Base-by-base conservation (phyloP, 2,113 vertebrate genomes). In the Passer domesticus region DNA sequence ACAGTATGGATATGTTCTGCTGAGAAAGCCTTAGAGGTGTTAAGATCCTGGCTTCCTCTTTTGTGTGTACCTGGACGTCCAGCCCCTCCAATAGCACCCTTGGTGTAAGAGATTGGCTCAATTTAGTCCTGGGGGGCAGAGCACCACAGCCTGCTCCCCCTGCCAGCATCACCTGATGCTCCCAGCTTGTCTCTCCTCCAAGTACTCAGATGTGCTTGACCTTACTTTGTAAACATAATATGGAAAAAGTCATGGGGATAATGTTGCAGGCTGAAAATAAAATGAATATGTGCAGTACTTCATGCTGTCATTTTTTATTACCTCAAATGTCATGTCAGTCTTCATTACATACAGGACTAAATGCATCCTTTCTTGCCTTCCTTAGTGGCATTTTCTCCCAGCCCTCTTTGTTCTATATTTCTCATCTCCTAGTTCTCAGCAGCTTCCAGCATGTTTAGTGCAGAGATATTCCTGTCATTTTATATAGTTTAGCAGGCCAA, bases 141-240 rank as follows among this genome's bases (percentile, higher is more conserved):
- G 20, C 4, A 3, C 44, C 52, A 2, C 47, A 49, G 55, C 41
- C 37, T 81, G 50, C 30, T 92, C 72, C 58, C 25, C 4, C 63
- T 66, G 55, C 7, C 88, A 67, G 23, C 35, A 69, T 5, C 47
- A 13, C n/a, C 67, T 83, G 35, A 4, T 33, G 31, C 53, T 66
- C 63, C 77, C n/a, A 73, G 18, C 18, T 62, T 85, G 19, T 66
- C 37, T 63, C 53, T 90, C 17, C 28, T 60, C 21, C n/a, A 10
- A 10, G 15, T 37, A 21, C 27, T 90, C 52, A 41, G 60, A 52
- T 9, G 13, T 60, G n/a, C 24, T 77, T 62, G 56, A 90, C 83
- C 76, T 92, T 92, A 47, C 52, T 74, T 78, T 83, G 52, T 88
- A 96, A 96, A 92, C 52, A 94, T 52, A 90, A 83, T 67, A 70